Evolutionary conservation across 2,888 invertebrate species (phyloP), one percentile per base, ranked within the genome.

Genomic region (Hipparchia semele): DNA sequence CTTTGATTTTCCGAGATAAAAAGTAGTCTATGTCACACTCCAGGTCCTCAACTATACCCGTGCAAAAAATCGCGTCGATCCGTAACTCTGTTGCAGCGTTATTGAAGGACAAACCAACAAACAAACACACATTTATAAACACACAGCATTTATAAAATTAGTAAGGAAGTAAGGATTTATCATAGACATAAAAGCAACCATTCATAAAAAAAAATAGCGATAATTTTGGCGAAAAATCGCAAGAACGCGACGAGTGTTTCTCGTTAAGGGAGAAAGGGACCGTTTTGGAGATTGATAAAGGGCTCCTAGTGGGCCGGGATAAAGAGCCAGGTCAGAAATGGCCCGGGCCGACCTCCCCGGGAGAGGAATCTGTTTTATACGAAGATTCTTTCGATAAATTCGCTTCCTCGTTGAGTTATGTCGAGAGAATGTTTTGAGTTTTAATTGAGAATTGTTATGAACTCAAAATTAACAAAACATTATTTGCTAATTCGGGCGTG

Each of bases 221-320:
- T 73, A 70, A 69, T 51, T 62, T 67, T 54, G 54, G 39, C 49
- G 39, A 62, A 70, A 72, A 58, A 49, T 61, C 72, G 68, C 65
- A 73, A 77, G 77, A 76, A 78, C 78, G 76, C 81, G 80, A 80
- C 82, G 83, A 86, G 84, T 83, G 85, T 83, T 83, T 78, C 82
- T 83, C 82, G 83, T 85, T 86, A 83, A 83, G 83, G 84, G 83
- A 82, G 85, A 86, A 83, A 82, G 81, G 80, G 74, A 76, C 79
- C 79, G 79, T 80, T 85, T 80, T 56, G 45, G 81, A 82, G 85
- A 88, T 88, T 89, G 88, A 87, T 88, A 87, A 86, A 86, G 84
- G 84, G 80, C 80, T 81, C 79, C 77, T 79, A 78, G 80, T 83
- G 82, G 81, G 81, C 79, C 73, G 78, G 77, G 71, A 77, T 76